These are phyloP conservation scores for Meiosimyza decipiens DNA, from an alignment of 2,888 invertebrate species.

Conservation along the genomic window DNA sequence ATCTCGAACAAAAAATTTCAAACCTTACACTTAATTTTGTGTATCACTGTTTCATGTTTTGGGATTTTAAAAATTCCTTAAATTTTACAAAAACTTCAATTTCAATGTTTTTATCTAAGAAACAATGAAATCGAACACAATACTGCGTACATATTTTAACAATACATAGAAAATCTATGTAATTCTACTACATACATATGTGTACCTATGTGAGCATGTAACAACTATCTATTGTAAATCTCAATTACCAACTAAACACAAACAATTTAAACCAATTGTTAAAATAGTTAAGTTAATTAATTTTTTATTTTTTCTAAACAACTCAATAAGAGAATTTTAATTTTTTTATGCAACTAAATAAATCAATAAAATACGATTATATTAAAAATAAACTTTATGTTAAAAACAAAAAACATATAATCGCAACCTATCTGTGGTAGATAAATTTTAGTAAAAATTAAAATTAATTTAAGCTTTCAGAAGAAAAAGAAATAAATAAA, in stretches of 20 bases:
- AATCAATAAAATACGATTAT: slow-evolving; percentile 18
- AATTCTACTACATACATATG: slow-evolving; percentile 22
- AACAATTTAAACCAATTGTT: slow-evolving; percentile 13
- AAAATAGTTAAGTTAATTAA: slow-evolving; percentile 7
- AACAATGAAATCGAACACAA: background rate
- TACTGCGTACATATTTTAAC: slow-evolving; percentile 12
- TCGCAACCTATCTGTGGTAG: slow-evolving; percentile 67
- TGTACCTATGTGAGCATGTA: slow-evolving; percentile 23
- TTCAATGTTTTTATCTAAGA: no score
- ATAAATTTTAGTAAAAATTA: slow-evolving; percentile 66
- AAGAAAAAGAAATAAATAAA: background rate
- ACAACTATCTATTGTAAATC: slow-evolving; percentile 33
- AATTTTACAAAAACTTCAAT: no score
- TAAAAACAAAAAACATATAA: slow-evolving; percentile 45
- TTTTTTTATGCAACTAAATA: slow-evolving; percentile 21
- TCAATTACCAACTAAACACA: slow-evolving; percentile 18
- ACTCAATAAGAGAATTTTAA: background rate
- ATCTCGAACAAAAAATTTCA: no score
- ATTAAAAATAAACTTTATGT: slow-evolving; percentile 13
- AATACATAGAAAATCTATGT: slow-evolving; percentile 19
- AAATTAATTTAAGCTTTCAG: slow-evolving; percentile 39
- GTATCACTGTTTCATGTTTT: no score
- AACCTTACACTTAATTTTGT: no score
- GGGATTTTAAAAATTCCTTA: no score
- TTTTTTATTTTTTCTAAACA: background rate